These are phyloP conservation scores for Stratiomys singularior DNA, from an alignment of 2,888 invertebrate species.

Conservation along the genomic window DNA sequence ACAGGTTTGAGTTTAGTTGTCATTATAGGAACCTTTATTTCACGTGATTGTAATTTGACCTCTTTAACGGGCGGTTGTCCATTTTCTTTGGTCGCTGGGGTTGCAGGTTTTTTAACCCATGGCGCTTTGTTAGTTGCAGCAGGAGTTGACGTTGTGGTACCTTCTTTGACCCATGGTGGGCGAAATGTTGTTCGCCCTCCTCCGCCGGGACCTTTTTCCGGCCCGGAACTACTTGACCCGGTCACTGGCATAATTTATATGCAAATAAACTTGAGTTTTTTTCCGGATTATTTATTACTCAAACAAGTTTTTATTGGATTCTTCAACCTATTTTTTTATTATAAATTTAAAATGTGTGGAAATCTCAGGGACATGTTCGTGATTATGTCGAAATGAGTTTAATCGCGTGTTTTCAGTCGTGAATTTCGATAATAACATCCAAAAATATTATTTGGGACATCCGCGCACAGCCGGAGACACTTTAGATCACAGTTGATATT, in stretches of 20 bases:
- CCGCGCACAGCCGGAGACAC: not conserved
- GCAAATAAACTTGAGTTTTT: not conserved
- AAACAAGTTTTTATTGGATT: not conserved
- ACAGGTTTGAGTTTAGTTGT: slow-evolving; percentile 57
- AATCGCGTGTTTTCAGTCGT: not conserved
- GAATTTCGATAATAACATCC: slow-evolving; percentile 22
- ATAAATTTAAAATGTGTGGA: not conserved
- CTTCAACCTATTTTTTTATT: not conserved
- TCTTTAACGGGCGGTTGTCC: slow-evolving; percentile 50
- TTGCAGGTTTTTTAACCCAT: slow-evolving; percentile 64
- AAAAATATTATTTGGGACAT: slow-evolving; percentile 46
- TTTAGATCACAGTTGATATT: slow-evolving; percentile 3
- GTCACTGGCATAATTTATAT: slow-evolving; percentile 59
- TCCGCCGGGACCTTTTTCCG: slow-evolving; percentile 55
- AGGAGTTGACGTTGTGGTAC: slow-evolving; percentile 60
- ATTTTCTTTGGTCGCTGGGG: slow-evolving; percentile 53
- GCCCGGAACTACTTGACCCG: slow-evolving; percentile 56
- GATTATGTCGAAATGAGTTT: not conserved
- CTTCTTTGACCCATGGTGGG: slow-evolving; percentile 77
- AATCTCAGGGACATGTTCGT: slow-evolving; percentile 9
- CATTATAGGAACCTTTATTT: slow-evolving; percentile 64
- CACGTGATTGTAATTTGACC: slow-evolving; percentile 58
- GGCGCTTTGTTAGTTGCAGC: slow-evolving; percentile 66
- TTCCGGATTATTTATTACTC: not conserved
- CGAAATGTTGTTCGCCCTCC: slow-evolving; percentile 72